A percentile compares a stretch with the other conserved stretches of the same genome.
phyloP scores from a whole-genome alignment of 2,113 vertebrate genomes.

The Poeciliopsis turrubarensis region DNA sequence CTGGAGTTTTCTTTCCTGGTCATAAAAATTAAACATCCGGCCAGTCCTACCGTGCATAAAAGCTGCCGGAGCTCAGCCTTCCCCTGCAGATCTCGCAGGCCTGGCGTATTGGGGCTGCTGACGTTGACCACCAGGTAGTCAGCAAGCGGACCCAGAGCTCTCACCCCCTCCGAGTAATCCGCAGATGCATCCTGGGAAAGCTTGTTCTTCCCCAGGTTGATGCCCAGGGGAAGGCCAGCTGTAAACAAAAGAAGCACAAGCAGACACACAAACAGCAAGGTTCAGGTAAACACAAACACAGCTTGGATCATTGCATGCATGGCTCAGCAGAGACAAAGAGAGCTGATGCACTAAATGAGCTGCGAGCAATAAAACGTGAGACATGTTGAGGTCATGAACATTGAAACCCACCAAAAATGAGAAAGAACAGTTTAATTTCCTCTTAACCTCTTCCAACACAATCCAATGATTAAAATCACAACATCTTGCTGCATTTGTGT shows the following conservation, averaged over 20 bases:
- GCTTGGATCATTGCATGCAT: slow-evolving; percentile 37
- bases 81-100: slow-evolving; percentile 89
- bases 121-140: slow-evolving; percentile 97
- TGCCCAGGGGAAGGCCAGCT: slow-evolving; percentile 91
- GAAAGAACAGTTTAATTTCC: neutral
- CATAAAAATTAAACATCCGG: neutral
- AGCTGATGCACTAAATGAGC: slow-evolving; percentile 34
- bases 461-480: neutral
- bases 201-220: slow-evolving; percentile 98
- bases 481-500: neutral
- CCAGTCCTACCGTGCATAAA: slow-evolving; percentile 82
- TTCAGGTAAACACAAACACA: slow-evolving; percentile 39
- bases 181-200: slow-evolving; percentile 83
- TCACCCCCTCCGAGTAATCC: slow-evolving; percentile 89
- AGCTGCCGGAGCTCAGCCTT: slow-evolving; percentile 84
- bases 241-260: slow-evolving; percentile 38
- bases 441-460: neutral
- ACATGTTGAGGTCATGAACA: slow-evolving; percentile 46
- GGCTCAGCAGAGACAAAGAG: slow-evolving; percentile 50
- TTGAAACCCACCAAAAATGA: neutral
- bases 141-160: slow-evolving; percentile 86
- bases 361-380: slow-evolving; percentile 24
- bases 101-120: slow-evolving; percentile 95
- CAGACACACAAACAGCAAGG: slow-evolving; percentile 24
- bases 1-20: neutral